Conservation (phyloP, 2,888 invertebrate genomes). For the Stenichneumon culpator region DNA sequence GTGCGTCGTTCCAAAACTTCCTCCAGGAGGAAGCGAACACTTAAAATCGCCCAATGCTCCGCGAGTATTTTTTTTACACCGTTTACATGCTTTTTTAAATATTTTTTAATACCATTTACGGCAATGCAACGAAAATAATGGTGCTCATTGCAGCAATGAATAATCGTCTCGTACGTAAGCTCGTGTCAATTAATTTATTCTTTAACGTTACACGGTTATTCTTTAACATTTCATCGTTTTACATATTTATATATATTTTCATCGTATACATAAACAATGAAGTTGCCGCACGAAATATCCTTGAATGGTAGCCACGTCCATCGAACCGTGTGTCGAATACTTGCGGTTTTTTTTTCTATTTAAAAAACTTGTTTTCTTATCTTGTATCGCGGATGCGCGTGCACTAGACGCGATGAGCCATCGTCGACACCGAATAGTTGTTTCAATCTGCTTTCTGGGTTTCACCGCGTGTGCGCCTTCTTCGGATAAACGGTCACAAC, state of each 20-base stretch:
- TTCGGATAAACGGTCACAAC: constrained; percentile 23
- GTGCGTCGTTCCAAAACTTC: too few relatives aligned
- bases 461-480: neutral
- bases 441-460: neutral
- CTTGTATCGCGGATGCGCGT: neutral
- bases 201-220: constrained; percentile 9
- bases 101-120: neutral
- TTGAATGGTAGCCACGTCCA: neutral
- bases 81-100: neutral
- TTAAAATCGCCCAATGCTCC: neutral
- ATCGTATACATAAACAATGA: constrained; percentile 24
- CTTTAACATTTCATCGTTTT: constrained; percentile 19
- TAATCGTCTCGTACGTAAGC: neutral
- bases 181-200: constrained; percentile 13
- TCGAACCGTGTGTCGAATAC: neutral
- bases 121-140: neutral
- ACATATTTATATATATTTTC: constrained; percentile 9
- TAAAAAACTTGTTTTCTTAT: neutral
- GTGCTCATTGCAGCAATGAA: neutral
- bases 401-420: constrained; percentile 4
- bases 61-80: neutral
- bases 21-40: neutral
- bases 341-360: neutral
- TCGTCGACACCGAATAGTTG: neutral
- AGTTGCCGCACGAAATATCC: constrained; percentile 17